Percentiles rank a stretch among this genome's conserved stretches.
Conservation (phyloP, 2,888 invertebrate species). For the Ariolimax columbianus region DNA sequence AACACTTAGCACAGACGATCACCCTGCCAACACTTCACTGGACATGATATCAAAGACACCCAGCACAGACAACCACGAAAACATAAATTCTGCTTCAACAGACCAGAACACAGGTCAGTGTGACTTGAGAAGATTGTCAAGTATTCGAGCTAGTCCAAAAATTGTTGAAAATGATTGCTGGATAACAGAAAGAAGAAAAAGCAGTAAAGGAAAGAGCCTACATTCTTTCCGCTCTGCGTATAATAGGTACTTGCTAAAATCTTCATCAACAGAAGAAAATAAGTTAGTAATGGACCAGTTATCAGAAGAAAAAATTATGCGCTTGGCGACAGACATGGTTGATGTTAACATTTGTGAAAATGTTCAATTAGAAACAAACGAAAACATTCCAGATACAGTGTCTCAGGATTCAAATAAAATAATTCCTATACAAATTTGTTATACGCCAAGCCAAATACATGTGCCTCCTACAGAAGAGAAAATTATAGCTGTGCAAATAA, state of each 20-base stretch:
- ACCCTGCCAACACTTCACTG: neutral
- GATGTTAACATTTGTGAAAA: neutral
- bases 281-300: neutral
- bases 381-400: neutral
- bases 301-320: neutral
- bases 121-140: slow-evolving; percentile 33
- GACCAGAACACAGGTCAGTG: neutral
- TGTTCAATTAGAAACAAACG: neutral
- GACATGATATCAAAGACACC: neutral
- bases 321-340: neutral
- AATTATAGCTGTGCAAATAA: neutral
- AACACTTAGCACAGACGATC: too few species aligned
- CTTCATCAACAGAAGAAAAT: slow-evolving; percentile 20
- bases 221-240: slow-evolving; percentile 36
- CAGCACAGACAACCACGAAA: neutral
- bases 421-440: neutral
- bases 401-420: neutral
- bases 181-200: slow-evolving; percentile 45
- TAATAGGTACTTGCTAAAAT: slow-evolving; percentile 28
- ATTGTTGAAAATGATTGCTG: slow-evolving; percentile 49
- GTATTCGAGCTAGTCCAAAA: slow-evolving; percentile 45
- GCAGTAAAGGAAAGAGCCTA: slow-evolving; percentile 29
- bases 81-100: neutral
- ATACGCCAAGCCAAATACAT: neutral
- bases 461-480: neutral